A percentile compares a stretch with the other conserved stretches of the same genome.
Conservation (phyloP, 2,888 invertebrate species). For the Branchipolynoe longqiensis region DNA sequence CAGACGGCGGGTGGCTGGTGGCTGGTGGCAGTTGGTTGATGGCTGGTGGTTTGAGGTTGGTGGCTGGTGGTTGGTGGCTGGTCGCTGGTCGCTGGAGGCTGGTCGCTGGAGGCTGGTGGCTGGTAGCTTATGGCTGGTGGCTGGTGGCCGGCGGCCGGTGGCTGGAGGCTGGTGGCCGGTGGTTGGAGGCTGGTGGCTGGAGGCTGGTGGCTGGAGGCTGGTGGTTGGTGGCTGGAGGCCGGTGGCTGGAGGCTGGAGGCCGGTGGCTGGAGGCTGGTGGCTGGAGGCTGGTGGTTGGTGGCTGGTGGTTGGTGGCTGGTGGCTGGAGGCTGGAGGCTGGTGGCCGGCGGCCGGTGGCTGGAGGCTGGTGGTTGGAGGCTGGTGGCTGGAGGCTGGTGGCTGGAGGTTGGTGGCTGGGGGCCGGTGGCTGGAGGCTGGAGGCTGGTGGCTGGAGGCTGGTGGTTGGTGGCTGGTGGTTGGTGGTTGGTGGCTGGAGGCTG, state of each 20-base stretch:
- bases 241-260: background rate
- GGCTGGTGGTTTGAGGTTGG: too few species aligned
- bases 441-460: background rate
- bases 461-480: background rate
- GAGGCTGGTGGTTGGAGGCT: background rate
- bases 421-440: background rate
- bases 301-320: background rate
- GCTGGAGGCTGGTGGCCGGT: background rate
- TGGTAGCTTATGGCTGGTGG: background rate
- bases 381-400: background rate
- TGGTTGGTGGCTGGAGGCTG: constrained; percentile 7
- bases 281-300: constrained; percentile 1
- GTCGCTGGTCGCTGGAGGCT: background rate
- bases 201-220: background rate
- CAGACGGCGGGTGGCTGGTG: background rate
- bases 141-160: background rate
- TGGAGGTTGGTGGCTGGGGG: background rate
- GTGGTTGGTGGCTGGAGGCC: too few species aligned
- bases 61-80: background rate
- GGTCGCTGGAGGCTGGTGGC: background rate
- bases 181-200: background rate
- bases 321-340: background rate
- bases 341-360: background rate
- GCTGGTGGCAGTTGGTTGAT: background rate
- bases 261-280: background rate